Conservation (phyloP, 2,113 vertebrate species). For the Synchiropus splendidus region DNA sequence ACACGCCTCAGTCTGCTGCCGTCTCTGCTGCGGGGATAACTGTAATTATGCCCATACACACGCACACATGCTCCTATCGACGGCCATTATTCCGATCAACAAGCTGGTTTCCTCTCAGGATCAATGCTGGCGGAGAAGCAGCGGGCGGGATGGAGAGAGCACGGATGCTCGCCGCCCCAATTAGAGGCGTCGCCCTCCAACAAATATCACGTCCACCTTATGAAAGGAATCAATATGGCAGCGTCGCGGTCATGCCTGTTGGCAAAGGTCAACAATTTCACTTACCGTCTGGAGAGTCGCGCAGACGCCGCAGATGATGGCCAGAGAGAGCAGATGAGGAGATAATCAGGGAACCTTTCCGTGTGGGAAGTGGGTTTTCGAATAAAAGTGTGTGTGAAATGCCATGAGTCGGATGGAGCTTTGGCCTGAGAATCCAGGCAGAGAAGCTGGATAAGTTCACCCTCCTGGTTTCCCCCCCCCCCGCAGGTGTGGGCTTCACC, state of each 20-base stretch:
- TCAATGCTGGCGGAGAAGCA: constrained; percentile 63
- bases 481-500: constrained; percentile 78
- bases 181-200: constrained; percentile 33
- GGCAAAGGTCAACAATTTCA: constrained; percentile 48
- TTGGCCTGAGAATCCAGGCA: too few species aligned
- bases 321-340: constrained; percentile 44
- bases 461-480: too few species aligned
- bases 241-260: constrained; percentile 29
- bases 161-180: constrained; percentile 43
- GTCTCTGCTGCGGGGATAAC: constrained; percentile 49
- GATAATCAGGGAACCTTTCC: constrained; percentile 25
- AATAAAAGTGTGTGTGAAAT: too few species aligned
- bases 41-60: constrained; percentile 60
- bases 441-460: too few species aligned
- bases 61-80: constrained; percentile 54
- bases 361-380: background rate
- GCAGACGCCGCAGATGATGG: constrained; percentile 22
- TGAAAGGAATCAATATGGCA: constrained; percentile 40
- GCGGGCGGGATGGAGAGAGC: constrained; percentile 19
- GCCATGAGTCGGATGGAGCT: too few species aligned
- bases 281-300: constrained; percentile 28
- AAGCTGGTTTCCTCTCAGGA: constrained; percentile 66
- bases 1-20: constrained; percentile 50
- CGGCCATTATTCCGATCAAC: constrained; percentile 74
- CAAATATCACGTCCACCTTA: constrained; percentile 56